Evolutionary conservation across 2,888 invertebrate genomes (phyloP).

Genomic region (Dromius quadrimaculatus): DNA sequence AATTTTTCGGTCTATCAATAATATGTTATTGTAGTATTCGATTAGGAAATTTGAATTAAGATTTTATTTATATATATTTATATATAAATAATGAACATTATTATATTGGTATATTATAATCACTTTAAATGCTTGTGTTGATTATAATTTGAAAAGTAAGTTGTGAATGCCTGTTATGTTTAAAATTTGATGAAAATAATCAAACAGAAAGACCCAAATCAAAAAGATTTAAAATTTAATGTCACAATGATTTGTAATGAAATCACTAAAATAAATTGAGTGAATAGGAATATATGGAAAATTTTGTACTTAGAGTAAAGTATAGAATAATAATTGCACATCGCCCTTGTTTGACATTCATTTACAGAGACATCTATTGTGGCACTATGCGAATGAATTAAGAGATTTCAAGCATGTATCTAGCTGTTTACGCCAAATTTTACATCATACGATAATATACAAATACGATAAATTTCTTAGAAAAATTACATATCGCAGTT

Average conservation of each 20-base stretch:
- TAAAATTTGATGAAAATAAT: neutral
- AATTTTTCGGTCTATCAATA: neutral
- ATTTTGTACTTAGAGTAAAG: conserved; percentile 9
- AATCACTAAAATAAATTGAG: neutral
- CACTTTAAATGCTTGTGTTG: conserved; percentile 14
- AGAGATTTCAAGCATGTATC: neutral
- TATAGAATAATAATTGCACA: conserved; percentile 29
- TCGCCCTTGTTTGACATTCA: conserved; percentile 12
- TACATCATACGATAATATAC: conserved; percentile 19
- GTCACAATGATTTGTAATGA: neutral
- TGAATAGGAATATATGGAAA: neutral
- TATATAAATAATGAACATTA: conserved; percentile 23
- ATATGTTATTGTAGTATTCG: conserved; percentile 1
- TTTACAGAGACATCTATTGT: conserved; percentile 11
- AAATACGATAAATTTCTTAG: conserved; percentile 4
- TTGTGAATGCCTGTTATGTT: neutral
- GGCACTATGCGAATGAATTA: conserved; percentile 17
- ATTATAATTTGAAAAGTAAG: neutral
- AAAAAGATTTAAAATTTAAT: neutral
- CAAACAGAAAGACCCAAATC: neutral
- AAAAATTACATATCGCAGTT: conserved; percentile 21
- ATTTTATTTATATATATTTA: no score
- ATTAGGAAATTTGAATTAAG: conserved; percentile 14
- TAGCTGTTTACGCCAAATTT: neutral
- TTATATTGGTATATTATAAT: conserved; percentile 20